Conservation (phyloP, 2,113 vertebrate species). For the Morone chrysops region DNA sequence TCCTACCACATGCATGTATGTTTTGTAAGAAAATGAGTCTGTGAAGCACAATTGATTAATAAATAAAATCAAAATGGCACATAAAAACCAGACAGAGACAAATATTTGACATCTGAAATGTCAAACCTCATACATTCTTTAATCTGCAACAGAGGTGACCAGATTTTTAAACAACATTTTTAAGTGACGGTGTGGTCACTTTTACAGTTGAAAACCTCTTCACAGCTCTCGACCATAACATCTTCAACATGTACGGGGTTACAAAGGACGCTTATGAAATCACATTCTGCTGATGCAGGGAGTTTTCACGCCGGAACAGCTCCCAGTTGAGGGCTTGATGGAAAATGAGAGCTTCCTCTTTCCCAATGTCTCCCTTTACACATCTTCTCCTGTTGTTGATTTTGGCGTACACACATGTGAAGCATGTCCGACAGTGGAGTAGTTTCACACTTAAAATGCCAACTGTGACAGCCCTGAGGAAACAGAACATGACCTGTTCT, state of each 20-base stretch:
- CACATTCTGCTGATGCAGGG: conserved; percentile 49
- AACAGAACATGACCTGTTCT: conserved; percentile 36
- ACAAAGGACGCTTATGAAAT: conserved; percentile 22
- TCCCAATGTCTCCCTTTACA: conserved; percentile 8
- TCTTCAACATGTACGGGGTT: neutral
- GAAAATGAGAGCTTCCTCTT: conserved; percentile 54
- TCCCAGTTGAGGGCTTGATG: conserved; percentile 31
- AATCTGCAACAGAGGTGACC: neutral
- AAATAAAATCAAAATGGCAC: conserved; percentile 60
- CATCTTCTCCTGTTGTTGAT: conserved; percentile 46
- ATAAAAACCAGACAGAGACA: conserved; percentile 25
- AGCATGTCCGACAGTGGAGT: conserved; percentile 1
- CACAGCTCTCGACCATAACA: neutral
- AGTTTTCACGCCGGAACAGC: conserved; percentile 49
- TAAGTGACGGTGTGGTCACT: neutral
- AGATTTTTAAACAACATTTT: neutral
- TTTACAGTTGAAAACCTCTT: conserved; percentile 1
- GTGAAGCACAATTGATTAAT: conserved; percentile 27
- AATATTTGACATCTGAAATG: neutral
- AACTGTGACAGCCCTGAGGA: conserved; percentile 82
- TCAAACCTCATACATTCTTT: conserved; percentile 9
- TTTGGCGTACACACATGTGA: conserved; percentile 48
- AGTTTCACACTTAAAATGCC: conserved; percentile 71
- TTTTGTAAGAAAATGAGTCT: neutral
- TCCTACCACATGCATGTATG: conserved; percentile 12